Evolutionary conservation across 2,888 invertebrate species (phyloP).

Genomic region (Cybosia mesomella): DNA sequence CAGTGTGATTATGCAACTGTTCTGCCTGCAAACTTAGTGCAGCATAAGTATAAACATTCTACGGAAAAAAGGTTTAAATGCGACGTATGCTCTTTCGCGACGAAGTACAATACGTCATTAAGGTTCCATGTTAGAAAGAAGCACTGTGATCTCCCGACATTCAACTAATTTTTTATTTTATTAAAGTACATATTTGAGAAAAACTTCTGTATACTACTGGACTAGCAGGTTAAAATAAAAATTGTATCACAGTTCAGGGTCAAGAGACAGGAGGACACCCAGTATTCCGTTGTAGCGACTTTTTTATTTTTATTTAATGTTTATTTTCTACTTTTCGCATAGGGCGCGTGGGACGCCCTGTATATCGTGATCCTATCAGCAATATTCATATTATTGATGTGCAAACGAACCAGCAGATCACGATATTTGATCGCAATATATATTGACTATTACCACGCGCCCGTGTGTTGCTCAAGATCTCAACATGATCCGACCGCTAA

Average conservation of each 20-base stretch:
- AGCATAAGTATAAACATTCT: conserved; percentile 82
- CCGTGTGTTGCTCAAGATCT: too few species aligned
- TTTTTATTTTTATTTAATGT: too few species aligned
- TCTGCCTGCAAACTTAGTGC: conserved; percentile 78
- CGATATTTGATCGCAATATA: too few species aligned
- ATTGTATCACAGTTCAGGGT: not conserved
- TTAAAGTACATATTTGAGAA: conserved; percentile 42
- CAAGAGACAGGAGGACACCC: too few species aligned
- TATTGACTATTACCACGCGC: too few species aligned
- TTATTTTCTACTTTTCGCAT: too few species aligned
- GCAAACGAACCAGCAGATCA: too few species aligned
- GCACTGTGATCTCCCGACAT: conserved; percentile 82
- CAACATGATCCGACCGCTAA: too few species aligned
- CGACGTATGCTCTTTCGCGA: conserved; percentile 80
- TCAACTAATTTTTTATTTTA: conserved; percentile 63
- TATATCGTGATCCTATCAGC: too few species aligned
- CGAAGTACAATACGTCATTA: conserved; percentile 81
- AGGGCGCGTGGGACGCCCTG: too few species aligned
- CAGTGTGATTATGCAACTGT: conserved; percentile 81
- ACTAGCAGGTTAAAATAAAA: not conserved
- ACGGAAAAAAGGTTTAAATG: conserved; percentile 80
- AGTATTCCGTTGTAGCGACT: too few species aligned
- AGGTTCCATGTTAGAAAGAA: conserved; percentile 82
- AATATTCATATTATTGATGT: too few species aligned
- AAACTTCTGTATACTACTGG: not conserved